These are phyloP conservation scores for Brachirus orientalis DNA, from an alignment of 2,113 vertebrate species.

Conservation along the genomic window DNA sequence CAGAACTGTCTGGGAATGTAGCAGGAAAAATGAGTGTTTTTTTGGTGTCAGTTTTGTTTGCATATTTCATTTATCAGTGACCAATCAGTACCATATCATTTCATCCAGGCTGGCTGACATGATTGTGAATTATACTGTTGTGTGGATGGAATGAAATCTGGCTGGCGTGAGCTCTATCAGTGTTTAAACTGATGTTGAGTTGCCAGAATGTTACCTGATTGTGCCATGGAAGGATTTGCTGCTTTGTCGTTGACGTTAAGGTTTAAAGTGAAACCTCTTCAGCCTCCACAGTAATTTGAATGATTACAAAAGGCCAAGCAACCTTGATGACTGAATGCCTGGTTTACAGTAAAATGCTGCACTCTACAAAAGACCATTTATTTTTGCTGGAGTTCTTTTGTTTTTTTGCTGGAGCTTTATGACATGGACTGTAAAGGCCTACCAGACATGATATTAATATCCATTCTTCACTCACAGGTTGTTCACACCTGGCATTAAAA, in stretches of 20 bases:
- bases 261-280: not conserved
- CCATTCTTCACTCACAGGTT: no score
- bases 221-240: conserved; percentile 3
- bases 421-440: no score
- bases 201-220: not conserved
- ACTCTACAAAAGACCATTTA: no score
- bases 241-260: not conserved
- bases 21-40: conserved; percentile 35
- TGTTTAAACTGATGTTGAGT: conserved; percentile 6
- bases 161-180: not conserved
- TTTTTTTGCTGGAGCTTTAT: no score
- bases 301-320: conserved; percentile 8
- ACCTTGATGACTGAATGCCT: not conserved
- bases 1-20: conserved; percentile 20
- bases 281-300: not conserved
- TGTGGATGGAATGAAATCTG: conserved; percentile 1
- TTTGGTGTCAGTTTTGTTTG: conserved; percentile 26
- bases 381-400: no score
- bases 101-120: conserved; percentile 12
- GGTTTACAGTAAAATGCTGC: no score
- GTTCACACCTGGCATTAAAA: no score
- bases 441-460: no score
- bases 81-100: conserved; percentile 28
- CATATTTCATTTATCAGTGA: conserved; percentile 39
- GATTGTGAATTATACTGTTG: conserved; percentile 17